Evolutionary conservation across 1,140 invertebrate genomes (phyloP).

Genomic region (Drosophila trapezifrons): DNA sequence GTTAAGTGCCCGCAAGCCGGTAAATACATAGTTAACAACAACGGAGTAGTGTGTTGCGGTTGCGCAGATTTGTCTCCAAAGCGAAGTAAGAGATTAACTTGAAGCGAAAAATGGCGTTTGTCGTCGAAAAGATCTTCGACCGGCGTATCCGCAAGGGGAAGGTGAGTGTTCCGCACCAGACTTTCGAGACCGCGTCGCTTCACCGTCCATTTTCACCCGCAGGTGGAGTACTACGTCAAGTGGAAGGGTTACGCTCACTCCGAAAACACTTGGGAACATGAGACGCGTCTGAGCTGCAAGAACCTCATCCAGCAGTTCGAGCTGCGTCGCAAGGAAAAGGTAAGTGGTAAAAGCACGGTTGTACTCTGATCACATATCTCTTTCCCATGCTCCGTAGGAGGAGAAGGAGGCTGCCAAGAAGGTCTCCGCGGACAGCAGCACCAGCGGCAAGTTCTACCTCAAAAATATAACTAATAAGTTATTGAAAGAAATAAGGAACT

Average conservation of each 20-base stretch:
- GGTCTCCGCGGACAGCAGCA: constrained; percentile 40
- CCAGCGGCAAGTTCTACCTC: constrained; percentile 36
- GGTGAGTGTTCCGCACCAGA: constrained; percentile 44
- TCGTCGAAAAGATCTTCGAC: constrained; percentile 93
- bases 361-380: background rate
- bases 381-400: constrained; percentile 15
- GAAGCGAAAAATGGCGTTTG: constrained; percentile 85
- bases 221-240: constrained; percentile 93
- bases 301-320: constrained; percentile 95
- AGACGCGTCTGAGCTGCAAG: constrained; percentile 95
- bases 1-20: background rate
- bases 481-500: too few relatives aligned
- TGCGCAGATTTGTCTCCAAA: constrained; percentile 32
- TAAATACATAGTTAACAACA: too few relatives aligned
- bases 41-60: background rate
- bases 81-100: background rate
- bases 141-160: constrained; percentile 90
- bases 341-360: constrained; percentile 32
- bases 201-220: constrained; percentile 64
- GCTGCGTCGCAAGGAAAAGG: constrained; percentile 87
- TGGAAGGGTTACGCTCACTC: constrained; percentile 94
- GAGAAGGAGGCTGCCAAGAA: constrained; percentile 27
- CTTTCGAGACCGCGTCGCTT: background rate
- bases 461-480: too few relatives aligned
- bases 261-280: constrained; percentile 95